Conservation (phyloP, 2,113 vertebrate species). For the Trematomus loennbergii region DNA sequence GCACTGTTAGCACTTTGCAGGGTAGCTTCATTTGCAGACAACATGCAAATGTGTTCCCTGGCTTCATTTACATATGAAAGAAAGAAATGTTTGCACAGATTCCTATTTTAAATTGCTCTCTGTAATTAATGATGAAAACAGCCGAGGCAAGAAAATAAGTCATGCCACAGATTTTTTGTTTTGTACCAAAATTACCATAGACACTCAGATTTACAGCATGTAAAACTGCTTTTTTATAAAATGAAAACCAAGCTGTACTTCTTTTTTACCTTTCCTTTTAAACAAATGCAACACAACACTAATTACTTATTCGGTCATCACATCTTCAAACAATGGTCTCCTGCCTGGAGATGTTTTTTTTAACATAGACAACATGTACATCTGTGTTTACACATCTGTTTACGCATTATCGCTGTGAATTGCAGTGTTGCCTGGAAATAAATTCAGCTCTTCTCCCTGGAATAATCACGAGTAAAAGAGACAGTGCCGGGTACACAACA, state of each 20-base stretch:
- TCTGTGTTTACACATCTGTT: slow-evolving; percentile 19
- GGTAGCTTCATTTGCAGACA: neutral
- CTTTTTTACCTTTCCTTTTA: slow-evolving; percentile 18
- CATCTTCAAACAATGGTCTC: slow-evolving; percentile 14
- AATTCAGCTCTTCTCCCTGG: slow-evolving; percentile 27
- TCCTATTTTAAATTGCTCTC: neutral
- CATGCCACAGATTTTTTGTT: neutral
- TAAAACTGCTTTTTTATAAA: too few relatives aligned
- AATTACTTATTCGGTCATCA: slow-evolving; percentile 13
- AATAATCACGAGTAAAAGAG: slow-evolving; percentile 55
- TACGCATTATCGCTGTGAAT: slow-evolving; percentile 12
- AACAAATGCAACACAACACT: neutral
- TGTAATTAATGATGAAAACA: slow-evolving; percentile 11
- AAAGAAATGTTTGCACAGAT: neutral
- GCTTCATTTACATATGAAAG: neutral
- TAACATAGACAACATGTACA: neutral
- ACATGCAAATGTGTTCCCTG: neutral
- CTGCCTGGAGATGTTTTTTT: neutral
- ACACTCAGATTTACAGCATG: neutral
- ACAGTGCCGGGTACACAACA: slow-evolving; percentile 38
- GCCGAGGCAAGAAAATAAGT: neutral
- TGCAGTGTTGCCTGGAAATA: slow-evolving; percentile 11
- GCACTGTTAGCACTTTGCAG: slow-evolving; percentile 2
- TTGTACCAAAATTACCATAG: neutral
- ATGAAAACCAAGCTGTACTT: neutral